These are phyloP conservation scores for Pangasius djambal DNA, from an alignment of 2,797 vertebrate genomes.

Conservation along the genomic window DNA sequence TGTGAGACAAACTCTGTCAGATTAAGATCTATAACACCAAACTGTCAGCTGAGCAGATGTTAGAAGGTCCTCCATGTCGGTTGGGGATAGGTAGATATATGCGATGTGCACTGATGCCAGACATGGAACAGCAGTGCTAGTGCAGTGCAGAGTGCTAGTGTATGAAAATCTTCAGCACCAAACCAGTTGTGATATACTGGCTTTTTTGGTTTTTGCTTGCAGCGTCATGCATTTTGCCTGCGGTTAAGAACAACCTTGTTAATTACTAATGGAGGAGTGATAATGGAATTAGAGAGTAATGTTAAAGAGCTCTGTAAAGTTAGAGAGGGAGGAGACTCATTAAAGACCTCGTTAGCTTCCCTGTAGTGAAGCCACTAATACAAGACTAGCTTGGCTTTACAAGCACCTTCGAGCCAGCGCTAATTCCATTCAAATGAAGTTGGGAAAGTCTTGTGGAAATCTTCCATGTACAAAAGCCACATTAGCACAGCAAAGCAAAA, in stretches of 20 bases:
- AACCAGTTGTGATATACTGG: background rate
- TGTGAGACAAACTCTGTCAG: conserved; percentile 4
- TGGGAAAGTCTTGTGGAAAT: conserved; percentile 50
- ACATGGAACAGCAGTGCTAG: background rate
- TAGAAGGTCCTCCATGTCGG: background rate
- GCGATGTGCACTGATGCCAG: background rate
- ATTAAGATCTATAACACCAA: background rate
- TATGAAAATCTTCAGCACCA: conserved; percentile 1
- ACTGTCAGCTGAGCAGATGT: conserved; percentile 11
- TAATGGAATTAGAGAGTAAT: conserved; percentile 27
- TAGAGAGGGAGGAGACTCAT: conserved; percentile 14
- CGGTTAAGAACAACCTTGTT: conserved; percentile 25
- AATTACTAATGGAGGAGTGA: conserved; percentile 31
- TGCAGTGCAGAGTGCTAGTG: background rate
- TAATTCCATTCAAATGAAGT: conserved; percentile 27
- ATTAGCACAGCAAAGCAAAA: conserved; percentile 58
- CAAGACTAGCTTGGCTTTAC: background rate
- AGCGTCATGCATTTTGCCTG: conserved; percentile 1
- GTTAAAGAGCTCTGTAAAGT: conserved; percentile 6
- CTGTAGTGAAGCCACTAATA: conserved; percentile 25
- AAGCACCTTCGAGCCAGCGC: background rate
- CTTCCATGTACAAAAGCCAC: conserved; percentile 55
- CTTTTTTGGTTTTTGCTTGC: background rate
- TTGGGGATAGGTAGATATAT: background rate
- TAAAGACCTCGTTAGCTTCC: conserved; percentile 16